Evolutionary conservation across 2,888 invertebrate species (phyloP).

Genomic region (Polietes domitor): DNA sequence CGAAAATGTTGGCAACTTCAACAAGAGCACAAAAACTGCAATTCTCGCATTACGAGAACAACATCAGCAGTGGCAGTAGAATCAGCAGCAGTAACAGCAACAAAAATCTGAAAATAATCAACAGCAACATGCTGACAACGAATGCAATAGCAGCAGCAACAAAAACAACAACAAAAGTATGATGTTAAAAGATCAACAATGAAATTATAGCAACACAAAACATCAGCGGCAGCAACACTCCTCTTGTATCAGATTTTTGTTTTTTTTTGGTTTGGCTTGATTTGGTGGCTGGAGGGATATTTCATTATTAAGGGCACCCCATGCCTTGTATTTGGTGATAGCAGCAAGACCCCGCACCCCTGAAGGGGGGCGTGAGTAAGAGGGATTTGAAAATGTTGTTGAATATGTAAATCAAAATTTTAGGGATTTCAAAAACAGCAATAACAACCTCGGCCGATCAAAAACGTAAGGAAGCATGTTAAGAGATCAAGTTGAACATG

Average conservation of each 20-base stretch:
- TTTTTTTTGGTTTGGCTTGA: too few relatives aligned
- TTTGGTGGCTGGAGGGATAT: conserved; percentile 34
- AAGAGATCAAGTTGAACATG: conserved; percentile 55
- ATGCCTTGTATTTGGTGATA: conserved; percentile 39
- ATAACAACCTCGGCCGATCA: conserved; percentile 42
- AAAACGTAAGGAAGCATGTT: conserved; percentile 36
- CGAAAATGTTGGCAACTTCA: conserved; percentile 61
- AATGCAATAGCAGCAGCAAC: conserved; percentile 2
- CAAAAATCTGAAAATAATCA: conserved; percentile 58
- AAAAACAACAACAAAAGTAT: conserved; percentile 20
- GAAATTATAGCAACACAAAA: conserved; percentile 56
- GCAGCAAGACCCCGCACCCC: background rate
- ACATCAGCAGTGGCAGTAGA: conserved; percentile 8
- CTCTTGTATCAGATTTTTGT: conserved; percentile 43
- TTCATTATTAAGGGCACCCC: conserved; percentile 44
- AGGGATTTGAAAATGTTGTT: background rate
- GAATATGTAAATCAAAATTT: conserved; percentile 58
- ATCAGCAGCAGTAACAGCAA: conserved; percentile 23
- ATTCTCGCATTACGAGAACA: conserved; percentile 45
- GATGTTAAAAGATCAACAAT: conserved; percentile 66
- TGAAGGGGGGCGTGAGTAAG: background rate
- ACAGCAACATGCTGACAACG: conserved; percentile 60
- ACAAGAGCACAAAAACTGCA: conserved; percentile 26
- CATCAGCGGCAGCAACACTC: conserved; percentile 42
- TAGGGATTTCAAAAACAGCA: background rate